These are phyloP conservation scores for Choristoneura fumiferana DNA, from an alignment of 1,140 invertebrate species.

Conservation along the genomic window DNA sequence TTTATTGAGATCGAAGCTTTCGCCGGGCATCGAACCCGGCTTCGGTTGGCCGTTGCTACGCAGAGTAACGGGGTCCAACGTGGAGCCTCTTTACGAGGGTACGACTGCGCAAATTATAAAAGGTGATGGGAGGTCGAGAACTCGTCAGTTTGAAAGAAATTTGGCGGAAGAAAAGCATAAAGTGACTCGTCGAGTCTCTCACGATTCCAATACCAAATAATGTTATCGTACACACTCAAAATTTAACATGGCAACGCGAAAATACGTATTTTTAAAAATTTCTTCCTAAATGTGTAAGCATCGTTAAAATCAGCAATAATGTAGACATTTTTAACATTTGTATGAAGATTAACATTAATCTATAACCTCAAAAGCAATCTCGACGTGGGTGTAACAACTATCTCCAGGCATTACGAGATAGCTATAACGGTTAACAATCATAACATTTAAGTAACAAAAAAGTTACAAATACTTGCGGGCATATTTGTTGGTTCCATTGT, in stretches of 20 bases:
- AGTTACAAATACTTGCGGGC: not conserved
- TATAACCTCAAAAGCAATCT: not conserved
- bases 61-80: constrained; percentile 57
- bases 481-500: not conserved
- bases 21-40: constrained; percentile 64
- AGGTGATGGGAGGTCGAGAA: constrained; percentile 15
- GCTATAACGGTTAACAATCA: not conserved
- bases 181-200: too few species aligned
- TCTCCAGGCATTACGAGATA: not conserved
- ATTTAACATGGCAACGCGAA: too few species aligned
- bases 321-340: too few species aligned
- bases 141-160: too few species aligned
- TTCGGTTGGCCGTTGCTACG: constrained; percentile 50
- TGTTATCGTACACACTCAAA: too few species aligned
- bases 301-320: too few species aligned
- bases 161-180: too few species aligned
- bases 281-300: too few species aligned
- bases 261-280: too few species aligned
- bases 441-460: constrained; percentile 18
- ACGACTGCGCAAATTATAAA: constrained; percentile 29
- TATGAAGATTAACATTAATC: too few species aligned
- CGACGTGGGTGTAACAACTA: not conserved
- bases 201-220: too few species aligned
- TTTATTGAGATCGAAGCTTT: constrained; percentile 48
- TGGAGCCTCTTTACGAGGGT: constrained; percentile 32